phyloP scores from a whole-genome alignment of 2,113 vertebrate genomes.

The Phycodurus eques region DNA sequence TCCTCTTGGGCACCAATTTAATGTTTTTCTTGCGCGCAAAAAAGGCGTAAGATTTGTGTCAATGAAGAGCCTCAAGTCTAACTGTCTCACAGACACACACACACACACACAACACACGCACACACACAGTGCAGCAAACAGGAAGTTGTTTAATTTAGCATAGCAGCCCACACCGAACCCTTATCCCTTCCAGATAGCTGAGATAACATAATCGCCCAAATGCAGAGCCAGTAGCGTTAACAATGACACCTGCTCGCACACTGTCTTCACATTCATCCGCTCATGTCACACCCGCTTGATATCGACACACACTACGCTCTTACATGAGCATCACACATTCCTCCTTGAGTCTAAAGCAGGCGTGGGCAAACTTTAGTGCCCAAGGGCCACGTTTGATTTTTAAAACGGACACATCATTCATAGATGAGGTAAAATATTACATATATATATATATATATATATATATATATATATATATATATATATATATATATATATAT shows the following conservation, averaged over 20 bases:
- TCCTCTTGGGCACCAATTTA: constrained; percentile 38
- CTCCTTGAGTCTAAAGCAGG: constrained; percentile 4
- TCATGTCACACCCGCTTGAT: constrained; percentile 42
- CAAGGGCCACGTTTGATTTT: not conserved
- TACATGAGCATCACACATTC: constrained; percentile 51
- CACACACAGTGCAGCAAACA: constrained; percentile 4
- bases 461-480: too few relatives aligned
- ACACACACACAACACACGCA: constrained; percentile 4
- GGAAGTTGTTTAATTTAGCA: constrained; percentile 4
- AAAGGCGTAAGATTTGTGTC: constrained; percentile 50
- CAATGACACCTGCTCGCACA: constrained; percentile 46
- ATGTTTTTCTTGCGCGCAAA: constrained; percentile 38
- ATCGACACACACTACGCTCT: constrained; percentile 25
- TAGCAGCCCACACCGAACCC: not conserved
- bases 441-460: too few relatives aligned
- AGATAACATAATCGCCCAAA: constrained; percentile 6
- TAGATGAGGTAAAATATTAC: too few relatives aligned
- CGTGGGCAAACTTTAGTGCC: not conserved
- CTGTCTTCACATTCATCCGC: constrained; percentile 48
- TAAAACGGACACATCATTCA: not conserved
- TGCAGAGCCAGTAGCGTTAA: constrained; percentile 15
- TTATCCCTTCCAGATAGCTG: not conserved
- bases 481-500: too few relatives aligned
- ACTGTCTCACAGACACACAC: not conserved
- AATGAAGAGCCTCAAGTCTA: constrained; percentile 49